These are phyloP conservation scores for Morpho helenor DNA, from an alignment of 2,888 invertebrate species.

Conservation along the genomic window DNA sequence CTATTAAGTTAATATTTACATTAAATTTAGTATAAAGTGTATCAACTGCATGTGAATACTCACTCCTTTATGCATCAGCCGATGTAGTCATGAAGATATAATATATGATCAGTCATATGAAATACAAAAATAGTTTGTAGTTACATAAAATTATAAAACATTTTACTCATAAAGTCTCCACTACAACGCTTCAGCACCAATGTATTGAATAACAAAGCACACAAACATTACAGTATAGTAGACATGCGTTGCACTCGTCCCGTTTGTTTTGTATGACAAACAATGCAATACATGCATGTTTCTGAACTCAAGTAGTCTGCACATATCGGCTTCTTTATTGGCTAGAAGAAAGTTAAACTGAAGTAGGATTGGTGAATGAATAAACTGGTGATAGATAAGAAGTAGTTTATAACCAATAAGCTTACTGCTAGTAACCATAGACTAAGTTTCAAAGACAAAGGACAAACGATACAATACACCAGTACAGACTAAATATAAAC, in stretches of 20 bases:
- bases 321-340: neutral
- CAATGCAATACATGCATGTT: neutral
- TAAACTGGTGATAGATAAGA: too few species aligned
- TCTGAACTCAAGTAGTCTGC: too few species aligned
- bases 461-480: too few species aligned
- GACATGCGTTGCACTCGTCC: constrained; percentile 21
- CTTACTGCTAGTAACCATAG: too few species aligned
- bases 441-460: too few species aligned
- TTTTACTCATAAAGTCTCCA: constrained; percentile 14
- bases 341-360: neutral
- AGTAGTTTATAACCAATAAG: too few species aligned
- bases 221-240: constrained; percentile 23
- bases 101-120: neutral
- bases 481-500: too few species aligned
- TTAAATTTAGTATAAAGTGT: neutral
- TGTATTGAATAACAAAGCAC: constrained; percentile 28
- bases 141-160: neutral
- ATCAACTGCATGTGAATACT: constrained; percentile 16
- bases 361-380: too few species aligned
- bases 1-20: constrained; percentile 2
- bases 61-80: constrained; percentile 22
- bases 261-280: constrained; percentile 23
- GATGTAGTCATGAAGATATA: constrained; percentile 7
- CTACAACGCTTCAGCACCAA: constrained; percentile 21
- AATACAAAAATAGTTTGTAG: too few species aligned